Evolutionary conservation across 2,797 vertebrate genomes (phyloP).

Genomic region (Poecile montanus): DNA sequence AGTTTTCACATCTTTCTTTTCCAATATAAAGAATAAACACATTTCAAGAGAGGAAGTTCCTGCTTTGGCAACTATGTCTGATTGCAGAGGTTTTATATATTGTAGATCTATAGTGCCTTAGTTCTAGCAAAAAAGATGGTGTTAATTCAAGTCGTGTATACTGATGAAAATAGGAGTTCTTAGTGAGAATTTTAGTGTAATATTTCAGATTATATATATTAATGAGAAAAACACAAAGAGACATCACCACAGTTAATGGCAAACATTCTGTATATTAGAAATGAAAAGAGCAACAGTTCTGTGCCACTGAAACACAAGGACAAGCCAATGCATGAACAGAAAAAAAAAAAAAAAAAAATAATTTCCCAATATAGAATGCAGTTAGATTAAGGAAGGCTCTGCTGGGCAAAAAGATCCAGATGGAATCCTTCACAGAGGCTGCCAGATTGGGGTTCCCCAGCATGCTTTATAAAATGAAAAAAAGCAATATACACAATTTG

Average conservation of each 20-base stretch:
- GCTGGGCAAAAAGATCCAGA: background rate
- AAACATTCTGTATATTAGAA: background rate
- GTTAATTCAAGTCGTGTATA: background rate
- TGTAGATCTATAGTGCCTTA: background rate
- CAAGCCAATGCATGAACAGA: background rate
- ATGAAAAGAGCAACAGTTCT: background rate
- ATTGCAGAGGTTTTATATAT: background rate
- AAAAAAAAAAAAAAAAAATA: background rate
- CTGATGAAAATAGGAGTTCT: background rate
- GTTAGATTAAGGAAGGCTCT: background rate
- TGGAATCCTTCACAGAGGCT: background rate
- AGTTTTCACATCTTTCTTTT: background rate
- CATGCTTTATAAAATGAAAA: background rate
- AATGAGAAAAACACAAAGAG: background rate
- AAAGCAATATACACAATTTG: background rate
- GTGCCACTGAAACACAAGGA: background rate
- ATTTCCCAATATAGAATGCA: background rate
- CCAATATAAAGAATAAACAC: background rate
- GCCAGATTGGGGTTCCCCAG: background rate
- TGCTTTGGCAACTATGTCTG: background rate
- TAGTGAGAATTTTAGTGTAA: background rate
- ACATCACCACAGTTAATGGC: background rate
- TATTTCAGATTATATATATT: background rate
- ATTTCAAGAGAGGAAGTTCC: background rate
- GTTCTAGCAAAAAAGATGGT: background rate